Evolutionary conservation across 2,113 vertebrate species (phyloP).

Genomic region (Neogobius melanostomus): DNA sequence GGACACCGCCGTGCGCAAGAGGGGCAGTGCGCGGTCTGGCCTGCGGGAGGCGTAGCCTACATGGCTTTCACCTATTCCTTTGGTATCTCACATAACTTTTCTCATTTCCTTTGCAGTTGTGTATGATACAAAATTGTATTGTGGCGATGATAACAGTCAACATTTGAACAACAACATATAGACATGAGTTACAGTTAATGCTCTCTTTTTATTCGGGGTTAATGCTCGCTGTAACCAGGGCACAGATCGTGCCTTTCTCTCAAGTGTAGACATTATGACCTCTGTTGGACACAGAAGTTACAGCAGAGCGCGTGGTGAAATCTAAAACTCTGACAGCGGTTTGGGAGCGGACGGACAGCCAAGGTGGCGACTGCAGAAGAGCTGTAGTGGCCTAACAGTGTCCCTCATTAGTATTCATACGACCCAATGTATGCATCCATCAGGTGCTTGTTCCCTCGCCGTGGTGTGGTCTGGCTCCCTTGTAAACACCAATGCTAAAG

Average conservation of each 20-base stretch:
- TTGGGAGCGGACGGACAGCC: slow-evolving; percentile 45
- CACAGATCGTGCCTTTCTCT: slow-evolving; percentile 44
- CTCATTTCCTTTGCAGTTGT: neutral
- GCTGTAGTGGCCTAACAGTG: slow-evolving; percentile 32
- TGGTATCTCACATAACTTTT: slow-evolving; percentile 18
- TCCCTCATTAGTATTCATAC: slow-evolving; percentile 55
- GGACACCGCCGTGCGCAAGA: slow-evolving; percentile 20
- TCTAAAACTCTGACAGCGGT: slow-evolving; percentile 47
- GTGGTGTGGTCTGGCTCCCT: slow-evolving; percentile 38
- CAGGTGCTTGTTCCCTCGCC: slow-evolving; percentile 48
- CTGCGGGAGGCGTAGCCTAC: slow-evolving; percentile 58
- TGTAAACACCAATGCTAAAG: slow-evolving; percentile 46
- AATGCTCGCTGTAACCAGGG: slow-evolving; percentile 15
- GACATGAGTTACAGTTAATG: too few species aligned
- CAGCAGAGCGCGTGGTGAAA: slow-evolving; percentile 47
- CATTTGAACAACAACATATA: too few species aligned
- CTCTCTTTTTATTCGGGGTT: slow-evolving; percentile 13
- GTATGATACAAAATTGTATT: neutral
- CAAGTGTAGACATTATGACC: slow-evolving; percentile 58
- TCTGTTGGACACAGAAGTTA: slow-evolving; percentile 59
- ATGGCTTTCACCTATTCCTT: slow-evolving; percentile 33
- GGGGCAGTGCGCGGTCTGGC: slow-evolving; percentile 48
- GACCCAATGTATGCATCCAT: slow-evolving; percentile 47
- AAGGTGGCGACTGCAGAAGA: slow-evolving; percentile 41
- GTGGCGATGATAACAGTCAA: too few species aligned